A percentile compares a stretch with the other conserved stretches of the same genome.
Evolutionary conservation across 2,113 vertebrate species (phyloP).

Genomic region (Lichenostomus cassidix): DNA sequence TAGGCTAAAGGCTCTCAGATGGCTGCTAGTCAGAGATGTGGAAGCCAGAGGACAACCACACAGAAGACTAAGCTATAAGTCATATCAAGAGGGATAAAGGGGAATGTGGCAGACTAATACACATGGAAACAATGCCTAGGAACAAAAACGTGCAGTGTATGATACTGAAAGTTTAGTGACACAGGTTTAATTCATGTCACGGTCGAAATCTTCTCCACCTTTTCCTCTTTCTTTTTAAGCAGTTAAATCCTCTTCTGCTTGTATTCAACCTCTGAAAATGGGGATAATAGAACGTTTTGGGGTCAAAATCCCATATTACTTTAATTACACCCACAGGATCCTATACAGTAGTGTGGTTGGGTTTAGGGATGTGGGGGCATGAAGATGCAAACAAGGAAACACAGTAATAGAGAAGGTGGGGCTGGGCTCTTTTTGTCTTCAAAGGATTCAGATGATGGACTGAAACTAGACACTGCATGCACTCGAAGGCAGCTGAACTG

Average conservation of each 20-base stretch:
- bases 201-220: not conserved
- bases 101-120: not conserved
- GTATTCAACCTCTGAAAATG: not conserved
- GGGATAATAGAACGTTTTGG: not conserved
- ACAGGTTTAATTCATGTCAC: not conserved
- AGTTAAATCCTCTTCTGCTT: not conserved
- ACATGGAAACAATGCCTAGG: not conserved
- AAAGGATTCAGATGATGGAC: not conserved
- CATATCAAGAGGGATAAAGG: not conserved
- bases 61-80: not conserved
- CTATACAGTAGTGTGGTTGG: not conserved
- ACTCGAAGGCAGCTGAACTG: not conserved
- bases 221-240: not conserved
- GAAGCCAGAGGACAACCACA: not conserved
- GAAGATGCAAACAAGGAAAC: not conserved
- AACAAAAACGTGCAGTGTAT: not conserved
- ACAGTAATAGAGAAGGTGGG: not conserved
- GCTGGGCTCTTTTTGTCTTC: not conserved
- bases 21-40: not conserved
- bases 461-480: not conserved
- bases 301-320: not conserved
- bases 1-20: not conserved
- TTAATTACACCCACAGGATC: not conserved
- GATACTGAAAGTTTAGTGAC: not conserved
- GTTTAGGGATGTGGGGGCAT: not conserved